Evolutionary conservation across 2,113 vertebrate genomes (phyloP), one percentile per base, ranked within the genome.

Genomic region (Nibea coibor): DNA sequence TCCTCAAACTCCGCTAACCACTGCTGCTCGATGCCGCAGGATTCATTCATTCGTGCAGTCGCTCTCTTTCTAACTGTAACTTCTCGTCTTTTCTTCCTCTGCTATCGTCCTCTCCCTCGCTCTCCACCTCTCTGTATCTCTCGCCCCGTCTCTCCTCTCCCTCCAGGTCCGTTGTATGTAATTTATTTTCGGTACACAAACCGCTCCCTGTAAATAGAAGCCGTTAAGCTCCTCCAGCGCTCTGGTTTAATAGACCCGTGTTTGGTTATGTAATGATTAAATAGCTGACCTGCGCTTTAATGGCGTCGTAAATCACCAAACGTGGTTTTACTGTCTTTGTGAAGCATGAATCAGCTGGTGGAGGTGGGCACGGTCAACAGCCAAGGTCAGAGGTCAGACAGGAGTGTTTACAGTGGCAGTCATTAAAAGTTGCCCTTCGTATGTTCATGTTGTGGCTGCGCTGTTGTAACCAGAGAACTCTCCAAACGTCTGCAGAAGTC

Each of bases 241-340:
- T 64, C 63, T 20, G 70, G 77, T 73, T 71, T 87, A 76, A 79
- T 87, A 62, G 78, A 57, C 14, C 35, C 10, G 47, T 67, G 70
- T 89, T 80, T 87, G 85, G 77, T 87, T 84, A 85, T 79, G 80
- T 86, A 82, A 87, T 82, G 87, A 87, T 80, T 75, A 84, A 91
- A 86, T 56, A 84, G 75, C 83, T 82, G 85, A 80, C 71, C 69
- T 56, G 66, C 10, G 43, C 77, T 84, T 61, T 89, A 85, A 89
- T 68, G 72, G 68, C 10, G 4, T 56, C 81, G 35, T 87, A 69
- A 87, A 89, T 87, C 85, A 82, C 68, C 0, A 17, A 10, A 14
- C 2, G 35, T 10, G 45, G 12, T 66, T 83, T 82, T 39, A 71
- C 61, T 0, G 63, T 58, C 80, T 54, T 39, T 76, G 42, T 84